A percentile compares a stretch with the other conserved stretches of the same genome.
Evolutionary conservation across 2,797 vertebrate genomes (phyloP).

Genomic region (Glyptemys insculpta): DNA sequence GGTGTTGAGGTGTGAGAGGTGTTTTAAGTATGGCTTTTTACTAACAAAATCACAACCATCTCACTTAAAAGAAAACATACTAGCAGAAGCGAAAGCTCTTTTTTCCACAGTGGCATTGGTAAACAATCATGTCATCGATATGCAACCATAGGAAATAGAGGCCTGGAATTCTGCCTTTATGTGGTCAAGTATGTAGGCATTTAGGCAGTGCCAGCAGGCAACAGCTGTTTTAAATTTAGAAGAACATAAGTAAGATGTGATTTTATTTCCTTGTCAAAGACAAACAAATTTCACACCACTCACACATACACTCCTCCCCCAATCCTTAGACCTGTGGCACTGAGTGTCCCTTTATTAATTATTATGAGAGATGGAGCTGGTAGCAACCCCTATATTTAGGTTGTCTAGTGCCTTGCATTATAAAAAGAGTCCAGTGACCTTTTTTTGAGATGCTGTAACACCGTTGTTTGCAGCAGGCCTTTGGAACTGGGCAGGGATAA

Average conservation of each 20-base stretch:
- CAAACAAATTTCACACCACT: constrained; percentile 47
- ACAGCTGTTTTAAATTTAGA: constrained; percentile 62
- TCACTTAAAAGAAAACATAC: neutral
- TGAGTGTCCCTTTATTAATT: constrained; percentile 58
- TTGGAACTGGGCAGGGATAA: neutral
- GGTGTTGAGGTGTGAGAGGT: neutral
- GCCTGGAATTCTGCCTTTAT: constrained; percentile 46
- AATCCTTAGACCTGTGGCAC: constrained; percentile 54
- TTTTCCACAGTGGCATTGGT: neutral
- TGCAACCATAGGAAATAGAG: neutral
- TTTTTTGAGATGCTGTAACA: constrained; percentile 24
- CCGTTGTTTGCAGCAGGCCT: neutral
- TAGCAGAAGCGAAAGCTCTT: neutral
- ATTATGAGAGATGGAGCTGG: constrained; percentile 15
- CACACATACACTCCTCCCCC: neutral
- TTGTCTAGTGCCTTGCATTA: neutral
- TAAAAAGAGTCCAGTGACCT: neutral
- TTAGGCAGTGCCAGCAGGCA: constrained; percentile 40
- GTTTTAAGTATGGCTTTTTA: neutral
- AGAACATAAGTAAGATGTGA: constrained; percentile 44
- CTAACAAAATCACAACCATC: neutral
- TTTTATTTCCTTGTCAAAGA: constrained; percentile 48
- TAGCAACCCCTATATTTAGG: constrained; percentile 42
- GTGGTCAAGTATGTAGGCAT: constrained; percentile 45
- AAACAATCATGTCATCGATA: constrained; percentile 39